phyloP scores from a whole-genome alignment of 35 echinoderm and acorn worm species.

The Nesometra sesokonis region DNA sequence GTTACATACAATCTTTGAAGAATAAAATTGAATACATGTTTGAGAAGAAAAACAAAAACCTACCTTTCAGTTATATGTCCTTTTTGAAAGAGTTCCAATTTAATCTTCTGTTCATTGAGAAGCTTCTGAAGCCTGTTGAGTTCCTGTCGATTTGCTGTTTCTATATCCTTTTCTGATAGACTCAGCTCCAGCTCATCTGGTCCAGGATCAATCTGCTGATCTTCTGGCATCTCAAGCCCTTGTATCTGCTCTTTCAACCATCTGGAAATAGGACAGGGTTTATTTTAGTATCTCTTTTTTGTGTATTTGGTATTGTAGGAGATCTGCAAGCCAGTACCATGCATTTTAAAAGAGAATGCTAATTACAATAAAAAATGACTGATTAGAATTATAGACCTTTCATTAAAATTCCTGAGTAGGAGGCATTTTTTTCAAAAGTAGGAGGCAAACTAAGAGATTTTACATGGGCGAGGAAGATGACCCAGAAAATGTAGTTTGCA shows the following conservation, averaged over 20 bases:
- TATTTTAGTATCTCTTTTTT: no score
- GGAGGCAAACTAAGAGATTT: no score
- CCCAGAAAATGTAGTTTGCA: no score
- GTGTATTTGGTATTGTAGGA: background rate
- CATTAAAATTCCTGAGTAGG: no score
- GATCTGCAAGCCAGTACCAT: background rate
- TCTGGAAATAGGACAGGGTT: background rate
- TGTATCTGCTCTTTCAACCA: slow-evolving; percentile 33
- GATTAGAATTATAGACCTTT: no score
- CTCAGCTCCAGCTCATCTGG: slow-evolving; percentile 59
- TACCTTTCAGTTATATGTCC: background rate
- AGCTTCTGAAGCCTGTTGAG: slow-evolving; percentile 29
- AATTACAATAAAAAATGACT: no score
- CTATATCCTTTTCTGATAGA: slow-evolving; percentile 45
- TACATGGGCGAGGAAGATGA: no score
- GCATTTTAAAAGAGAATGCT: no score
- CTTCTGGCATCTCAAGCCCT: background rate
- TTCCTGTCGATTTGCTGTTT: slow-evolving; percentile 70
- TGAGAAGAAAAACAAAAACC: background rate
- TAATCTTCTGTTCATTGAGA: slow-evolving; percentile 25
- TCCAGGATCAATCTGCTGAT: background rate
- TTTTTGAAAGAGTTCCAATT: slow-evolving; percentile 24
- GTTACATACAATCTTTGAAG: no score
- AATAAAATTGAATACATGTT: no score
- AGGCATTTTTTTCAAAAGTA: no score